phyloP scores from a whole-genome alignment of 1,140 invertebrate species.

The Tribolium madens region DNA sequence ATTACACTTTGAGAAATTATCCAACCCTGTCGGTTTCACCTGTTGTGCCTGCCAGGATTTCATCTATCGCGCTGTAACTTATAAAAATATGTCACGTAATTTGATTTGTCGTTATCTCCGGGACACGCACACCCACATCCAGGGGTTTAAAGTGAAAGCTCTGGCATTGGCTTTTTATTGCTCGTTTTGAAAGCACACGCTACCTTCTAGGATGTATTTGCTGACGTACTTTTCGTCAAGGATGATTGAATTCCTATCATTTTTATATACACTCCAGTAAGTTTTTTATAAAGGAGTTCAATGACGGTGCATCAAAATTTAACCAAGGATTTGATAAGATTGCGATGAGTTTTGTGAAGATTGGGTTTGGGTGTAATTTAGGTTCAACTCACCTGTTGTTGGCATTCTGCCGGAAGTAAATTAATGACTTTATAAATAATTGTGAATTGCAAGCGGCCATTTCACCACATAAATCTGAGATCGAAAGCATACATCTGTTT shows the following conservation, averaged over 20 bases:
- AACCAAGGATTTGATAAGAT: background rate
- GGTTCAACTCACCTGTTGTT: conserved; percentile 5
- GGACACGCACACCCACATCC: conserved; percentile 27
- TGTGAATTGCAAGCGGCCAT: background rate
- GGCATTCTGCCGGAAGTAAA: conserved; percentile 27
- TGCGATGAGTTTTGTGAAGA: background rate
- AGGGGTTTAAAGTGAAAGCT: conserved; percentile 21
- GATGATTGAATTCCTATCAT: conserved; percentile 1
- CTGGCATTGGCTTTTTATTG: conserved; percentile 31
- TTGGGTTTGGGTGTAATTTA: background rate
- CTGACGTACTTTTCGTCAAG: background rate
- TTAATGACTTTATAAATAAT: conserved; percentile 32
- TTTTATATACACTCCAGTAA: background rate
- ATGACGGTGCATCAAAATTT: background rate
- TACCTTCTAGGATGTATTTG: background rate
- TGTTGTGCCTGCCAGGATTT: conserved; percentile 19
- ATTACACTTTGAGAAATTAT: background rate
- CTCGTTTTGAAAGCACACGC: conserved; percentile 9
- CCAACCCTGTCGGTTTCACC: conserved; percentile 16
- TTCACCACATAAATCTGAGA: conserved; percentile 9
- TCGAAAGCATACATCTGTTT: conserved; percentile 5
- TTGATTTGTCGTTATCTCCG: conserved; percentile 34
- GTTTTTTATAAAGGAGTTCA: background rate
- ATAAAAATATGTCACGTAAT: conserved; percentile 36
- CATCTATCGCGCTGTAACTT: conserved; percentile 12